Evolutionary conservation across 1,140 invertebrate species (phyloP).

Genomic region (Ladona fulva): DNA sequence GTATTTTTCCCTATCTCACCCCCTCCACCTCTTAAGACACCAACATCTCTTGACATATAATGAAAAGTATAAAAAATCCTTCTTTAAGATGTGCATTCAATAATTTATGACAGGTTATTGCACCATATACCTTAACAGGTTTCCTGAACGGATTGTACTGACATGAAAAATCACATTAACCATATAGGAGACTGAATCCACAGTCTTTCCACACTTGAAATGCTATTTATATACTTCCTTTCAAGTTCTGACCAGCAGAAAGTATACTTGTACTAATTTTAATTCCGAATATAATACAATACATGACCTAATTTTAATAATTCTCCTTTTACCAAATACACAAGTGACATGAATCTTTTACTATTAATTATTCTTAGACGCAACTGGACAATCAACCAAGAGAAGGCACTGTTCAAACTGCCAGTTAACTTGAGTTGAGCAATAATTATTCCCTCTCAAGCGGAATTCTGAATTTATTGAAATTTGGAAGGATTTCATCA

Average conservation of each 20-base stretch:
- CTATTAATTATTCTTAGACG: neutral
- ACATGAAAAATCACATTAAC: constrained; percentile 7
- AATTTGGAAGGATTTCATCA: neutral
- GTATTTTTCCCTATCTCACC: neutral
- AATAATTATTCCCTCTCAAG: neutral
- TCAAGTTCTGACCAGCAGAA: constrained; percentile 8
- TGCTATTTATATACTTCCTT: constrained; percentile 1
- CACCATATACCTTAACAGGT: neutral
- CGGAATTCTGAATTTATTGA: neutral
- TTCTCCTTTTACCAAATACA: neutral
- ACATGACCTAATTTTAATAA: neutral
- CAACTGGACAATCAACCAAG: neutral
- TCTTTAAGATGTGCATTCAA: constrained; percentile 1
- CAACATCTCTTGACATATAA: constrained; percentile 1
- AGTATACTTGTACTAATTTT: constrained; percentile 3
- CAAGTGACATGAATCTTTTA: neutral
- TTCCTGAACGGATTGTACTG: constrained; percentile 8
- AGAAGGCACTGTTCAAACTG: constrained; percentile 8
- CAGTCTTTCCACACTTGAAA: neutral
- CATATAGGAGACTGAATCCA: neutral
- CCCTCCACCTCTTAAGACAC: neutral
- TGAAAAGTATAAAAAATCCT: constrained; percentile 9
- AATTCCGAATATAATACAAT: neutral
- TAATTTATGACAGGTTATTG: neutral
- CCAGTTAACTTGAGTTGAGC: constrained; percentile 9